Percentiles rank a stretch among this genome's conserved stretches.
phyloP scores from a whole-genome alignment of 1,140 invertebrate species.

The Drosophila lowei region DNA sequence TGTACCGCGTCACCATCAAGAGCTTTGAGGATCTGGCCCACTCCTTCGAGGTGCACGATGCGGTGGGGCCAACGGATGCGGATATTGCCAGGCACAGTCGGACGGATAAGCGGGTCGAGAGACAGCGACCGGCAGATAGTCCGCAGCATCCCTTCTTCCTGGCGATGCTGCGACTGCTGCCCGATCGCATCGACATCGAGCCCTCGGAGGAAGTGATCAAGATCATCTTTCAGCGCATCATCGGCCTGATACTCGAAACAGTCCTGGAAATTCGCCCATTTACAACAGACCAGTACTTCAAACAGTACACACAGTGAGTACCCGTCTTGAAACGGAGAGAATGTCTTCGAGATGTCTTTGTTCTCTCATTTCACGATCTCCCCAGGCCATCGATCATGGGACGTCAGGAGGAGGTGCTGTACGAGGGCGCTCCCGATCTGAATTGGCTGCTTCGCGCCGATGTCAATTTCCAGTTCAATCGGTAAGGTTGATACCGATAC shows the following conservation, averaged over 20 bases:
- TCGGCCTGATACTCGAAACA: slow-evolving; percentile 82
- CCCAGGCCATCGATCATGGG: slow-evolving; percentile 86
- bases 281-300: slow-evolving; percentile 72
- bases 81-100: slow-evolving; percentile 43
- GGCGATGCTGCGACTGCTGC: slow-evolving; percentile 67
- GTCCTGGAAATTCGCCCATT: slow-evolving; percentile 70
- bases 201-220: slow-evolving; percentile 80
- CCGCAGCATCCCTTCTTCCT: slow-evolving; percentile 78
- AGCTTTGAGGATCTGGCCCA: slow-evolving; percentile 60
- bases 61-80: slow-evolving; percentile 52
- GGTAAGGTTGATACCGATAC: slow-evolving; percentile 31
- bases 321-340: too few relatives aligned
- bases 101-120: slow-evolving; percentile 56
- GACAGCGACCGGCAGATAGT: slow-evolving; percentile 40
- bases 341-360: too few relatives aligned
- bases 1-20: slow-evolving; percentile 62
- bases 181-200: slow-evolving; percentile 81
- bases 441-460: slow-evolving; percentile 84
- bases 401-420: slow-evolving; percentile 85
- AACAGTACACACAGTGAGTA: slow-evolving; percentile 71
- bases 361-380: background rate
- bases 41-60: slow-evolving; percentile 60
- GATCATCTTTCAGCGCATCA: slow-evolving; percentile 76
- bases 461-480: slow-evolving; percentile 84
- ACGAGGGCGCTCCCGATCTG: slow-evolving; percentile 85